These are phyloP conservation scores for Zootermopsis nevadensis DNA, from an alignment of 2,888 invertebrate genomes.

Conservation along the genomic window DNA sequence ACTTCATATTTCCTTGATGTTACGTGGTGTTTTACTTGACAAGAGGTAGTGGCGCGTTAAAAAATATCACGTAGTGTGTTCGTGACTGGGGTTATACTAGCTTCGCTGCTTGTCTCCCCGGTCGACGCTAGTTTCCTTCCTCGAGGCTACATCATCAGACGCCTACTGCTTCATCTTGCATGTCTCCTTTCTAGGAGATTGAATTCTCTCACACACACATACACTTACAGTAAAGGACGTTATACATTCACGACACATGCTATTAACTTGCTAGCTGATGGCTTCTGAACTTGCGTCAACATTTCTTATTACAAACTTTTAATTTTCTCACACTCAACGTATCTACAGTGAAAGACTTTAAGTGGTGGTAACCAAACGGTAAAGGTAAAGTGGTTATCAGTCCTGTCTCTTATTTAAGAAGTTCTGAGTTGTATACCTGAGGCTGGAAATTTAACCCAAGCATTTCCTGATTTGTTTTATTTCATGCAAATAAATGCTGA, in stretches of 20 bases:
- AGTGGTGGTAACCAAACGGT: no score
- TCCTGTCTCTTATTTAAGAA: neutral
- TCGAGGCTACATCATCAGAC: neutral
- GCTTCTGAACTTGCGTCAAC: neutral
- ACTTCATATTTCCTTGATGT: constrained; percentile 30
- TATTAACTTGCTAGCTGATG: no score
- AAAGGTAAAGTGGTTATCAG: neutral
- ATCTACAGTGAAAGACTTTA: no score
- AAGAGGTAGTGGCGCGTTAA: constrained; percentile 11
- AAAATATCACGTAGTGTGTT: constrained; percentile 27
- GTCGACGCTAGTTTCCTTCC: constrained; percentile 8
- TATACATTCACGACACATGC: no score
- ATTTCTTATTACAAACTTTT: neutral
- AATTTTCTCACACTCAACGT: neutral
- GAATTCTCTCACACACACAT: no score
- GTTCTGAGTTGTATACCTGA: no score
- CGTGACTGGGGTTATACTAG: constrained; percentile 27
- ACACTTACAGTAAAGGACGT: no score
- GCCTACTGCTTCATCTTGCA: neutral
- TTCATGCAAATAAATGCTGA: no score
- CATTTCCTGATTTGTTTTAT: no score
- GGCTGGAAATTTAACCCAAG: no score
- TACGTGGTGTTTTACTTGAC: constrained; percentile 36
- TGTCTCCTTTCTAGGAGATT: neutral
- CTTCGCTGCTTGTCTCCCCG: constrained; percentile 12